phyloP scores from a whole-genome alignment of 2,113 vertebrate species.

The Lophochroa leadbeateri region DNA sequence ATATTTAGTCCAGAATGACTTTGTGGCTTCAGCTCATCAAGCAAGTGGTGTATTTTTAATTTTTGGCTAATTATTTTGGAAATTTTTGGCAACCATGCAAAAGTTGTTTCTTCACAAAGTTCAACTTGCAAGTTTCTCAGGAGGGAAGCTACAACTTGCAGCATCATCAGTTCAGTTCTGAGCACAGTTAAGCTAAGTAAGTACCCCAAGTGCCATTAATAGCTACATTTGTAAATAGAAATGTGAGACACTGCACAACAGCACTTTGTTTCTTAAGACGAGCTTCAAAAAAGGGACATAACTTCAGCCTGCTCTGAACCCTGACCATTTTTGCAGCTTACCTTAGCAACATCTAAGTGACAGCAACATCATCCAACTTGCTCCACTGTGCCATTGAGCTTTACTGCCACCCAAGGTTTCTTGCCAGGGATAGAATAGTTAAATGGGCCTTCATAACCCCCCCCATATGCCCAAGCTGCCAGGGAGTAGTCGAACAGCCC shows the following conservation, averaged over 20 bases:
- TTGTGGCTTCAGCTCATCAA: not conserved
- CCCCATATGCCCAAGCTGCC: not conserved
- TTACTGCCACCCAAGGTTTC: not conserved
- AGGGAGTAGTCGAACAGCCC: not conserved
- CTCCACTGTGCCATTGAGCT: not conserved
- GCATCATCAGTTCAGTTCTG: not conserved
- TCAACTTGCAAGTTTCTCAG: not conserved
- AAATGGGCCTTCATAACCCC: not conserved
- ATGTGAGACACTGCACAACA: not conserved
- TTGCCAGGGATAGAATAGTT: not conserved
- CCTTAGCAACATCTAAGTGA: not conserved
- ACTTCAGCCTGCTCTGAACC: not conserved
- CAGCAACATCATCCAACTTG: not conserved
- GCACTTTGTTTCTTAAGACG: not conserved
- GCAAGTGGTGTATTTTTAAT: not conserved
- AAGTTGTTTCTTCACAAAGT: not conserved
- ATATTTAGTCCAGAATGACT: not conserved
- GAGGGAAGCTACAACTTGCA: conserved; percentile 32
- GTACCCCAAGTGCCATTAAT: not conserved
- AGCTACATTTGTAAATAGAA: conserved; percentile 1
- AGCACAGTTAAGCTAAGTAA: not conserved
- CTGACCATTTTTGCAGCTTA: not conserved
- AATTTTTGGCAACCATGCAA: not conserved
- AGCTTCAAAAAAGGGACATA: not conserved
- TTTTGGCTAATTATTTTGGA: not conserved